Conservation (phyloP, 2,113 vertebrate species). For the Benitochromis conjunctus region DNA sequence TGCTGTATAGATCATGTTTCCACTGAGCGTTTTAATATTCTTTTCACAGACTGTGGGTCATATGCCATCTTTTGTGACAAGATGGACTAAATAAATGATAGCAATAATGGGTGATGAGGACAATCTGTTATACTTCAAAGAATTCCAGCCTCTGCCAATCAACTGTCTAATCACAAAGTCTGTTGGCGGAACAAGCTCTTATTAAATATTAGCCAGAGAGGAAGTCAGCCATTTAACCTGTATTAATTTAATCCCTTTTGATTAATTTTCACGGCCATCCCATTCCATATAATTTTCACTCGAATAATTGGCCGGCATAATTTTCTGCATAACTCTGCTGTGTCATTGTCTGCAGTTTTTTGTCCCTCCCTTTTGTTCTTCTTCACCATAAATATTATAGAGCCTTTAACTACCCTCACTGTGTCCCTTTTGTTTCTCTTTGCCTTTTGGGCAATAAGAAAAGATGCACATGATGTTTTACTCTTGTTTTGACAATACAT, state of each 20-base stretch:
- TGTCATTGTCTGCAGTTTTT: constrained; percentile 32
- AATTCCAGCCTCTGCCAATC: constrained; percentile 35
- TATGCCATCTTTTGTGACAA: constrained; percentile 23
- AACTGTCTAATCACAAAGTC: constrained; percentile 47
- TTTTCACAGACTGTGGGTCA: constrained; percentile 19
- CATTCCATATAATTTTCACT: constrained; percentile 40
- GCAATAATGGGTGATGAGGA: constrained; percentile 33
- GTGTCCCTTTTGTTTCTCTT: background rate
- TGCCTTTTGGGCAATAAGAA: constrained; percentile 9
- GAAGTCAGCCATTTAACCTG: constrained; percentile 55
- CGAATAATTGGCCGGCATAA: constrained; percentile 43
- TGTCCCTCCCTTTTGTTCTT: constrained; percentile 11
- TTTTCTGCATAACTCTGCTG: constrained; percentile 26
- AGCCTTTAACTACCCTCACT: constrained; percentile 1
- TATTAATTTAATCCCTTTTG: constrained; percentile 55
- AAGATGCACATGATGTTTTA: constrained; percentile 30
- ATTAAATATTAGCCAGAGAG: constrained; percentile 51
- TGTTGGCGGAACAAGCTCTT: constrained; percentile 52
- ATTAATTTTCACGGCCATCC: constrained; percentile 51
- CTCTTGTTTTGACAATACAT: background rate
- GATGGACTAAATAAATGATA: constrained; percentile 28
- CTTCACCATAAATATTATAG: constrained; percentile 8
- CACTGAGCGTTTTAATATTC: background rate
- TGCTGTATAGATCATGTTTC: background rate
- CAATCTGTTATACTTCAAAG: constrained; percentile 41